Conservation (phyloP, 2,797 vertebrate genomes). For the Pogonophryne albipinna region DNA sequence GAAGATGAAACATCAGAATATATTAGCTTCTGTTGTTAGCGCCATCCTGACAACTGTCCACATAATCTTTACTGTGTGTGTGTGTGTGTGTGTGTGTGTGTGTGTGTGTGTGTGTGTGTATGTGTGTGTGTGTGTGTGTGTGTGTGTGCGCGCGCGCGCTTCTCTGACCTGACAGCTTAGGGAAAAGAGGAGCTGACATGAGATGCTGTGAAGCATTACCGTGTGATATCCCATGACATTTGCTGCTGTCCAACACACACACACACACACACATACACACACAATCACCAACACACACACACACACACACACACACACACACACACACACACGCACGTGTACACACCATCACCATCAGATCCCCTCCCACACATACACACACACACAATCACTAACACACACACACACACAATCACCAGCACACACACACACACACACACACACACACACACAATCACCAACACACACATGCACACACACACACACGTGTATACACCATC, state of each 20-base stretch:
- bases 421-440: no score
- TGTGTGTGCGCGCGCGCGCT: no score
- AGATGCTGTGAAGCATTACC: conserved; percentile 65
- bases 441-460: neutral
- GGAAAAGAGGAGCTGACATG: conserved; percentile 56
- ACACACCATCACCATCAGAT: no score
- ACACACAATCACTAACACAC: no score
- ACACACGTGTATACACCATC: no score
- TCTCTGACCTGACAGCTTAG: conserved; percentile 55
- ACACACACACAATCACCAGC: no score
- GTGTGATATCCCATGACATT: conserved; percentile 71
- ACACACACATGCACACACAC: conserved; percentile 16
- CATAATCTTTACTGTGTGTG: conserved; percentile 12
- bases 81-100: neutral
- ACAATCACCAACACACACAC: neutral
- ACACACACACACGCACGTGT: neutral
- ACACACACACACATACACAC: conserved; percentile 24
- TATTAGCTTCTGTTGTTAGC: neutral
- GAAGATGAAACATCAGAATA: no score
- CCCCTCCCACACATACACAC: no score
- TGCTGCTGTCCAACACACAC: conserved; percentile 49
- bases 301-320: conserved; percentile 9
- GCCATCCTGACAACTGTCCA: conserved; percentile 23
- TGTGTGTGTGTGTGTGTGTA: conserved; percentile 13
- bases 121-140: conserved; percentile 16